These are phyloP conservation scores for Lagocephalus sceleratus DNA, from an alignment of 2,797 vertebrate species.

Conservation along the genomic window DNA sequence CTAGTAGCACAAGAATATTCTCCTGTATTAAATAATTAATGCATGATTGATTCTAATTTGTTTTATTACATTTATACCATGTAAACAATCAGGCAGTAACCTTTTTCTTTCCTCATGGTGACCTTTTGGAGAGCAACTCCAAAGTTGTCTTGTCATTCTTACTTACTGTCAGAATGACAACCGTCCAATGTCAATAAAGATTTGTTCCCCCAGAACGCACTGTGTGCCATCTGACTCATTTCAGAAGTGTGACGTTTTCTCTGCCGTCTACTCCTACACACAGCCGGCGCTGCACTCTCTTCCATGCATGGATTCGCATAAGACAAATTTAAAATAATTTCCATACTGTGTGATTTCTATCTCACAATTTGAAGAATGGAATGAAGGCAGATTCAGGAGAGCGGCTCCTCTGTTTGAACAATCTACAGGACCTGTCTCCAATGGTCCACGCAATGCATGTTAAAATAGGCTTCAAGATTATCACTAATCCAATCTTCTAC, in stretches of 20 bases:
- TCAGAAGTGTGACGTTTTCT: not conserved
- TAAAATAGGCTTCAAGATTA: constrained; percentile 53
- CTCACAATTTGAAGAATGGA: constrained; percentile 49
- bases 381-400: constrained; percentile 30
- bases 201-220: not conserved
- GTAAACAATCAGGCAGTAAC: not conserved
- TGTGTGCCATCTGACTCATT: not conserved
- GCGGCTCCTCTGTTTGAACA: constrained; percentile 64
- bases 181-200: too few species aligned
- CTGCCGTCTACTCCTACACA: constrained; percentile 14
- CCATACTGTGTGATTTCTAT: constrained; percentile 56
- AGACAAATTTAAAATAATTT: constrained; percentile 57
- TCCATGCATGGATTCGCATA: constrained; percentile 41
- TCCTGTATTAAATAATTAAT: too few species aligned
- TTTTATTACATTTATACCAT: too few species aligned
- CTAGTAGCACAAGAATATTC: too few species aligned
- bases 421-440: constrained; percentile 46
- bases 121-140: not conserved
- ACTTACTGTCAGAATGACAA: too few species aligned
- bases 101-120: not conserved
- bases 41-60: too few species aligned
- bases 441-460: constrained; percentile 58
- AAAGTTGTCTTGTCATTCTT: too few species aligned
- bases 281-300: constrained; percentile 12
- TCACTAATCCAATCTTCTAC: constrained; percentile 51